Base-by-base conservation (phyloP, 2,797 vertebrate species). In the Phalloptychus januarius region DNA sequence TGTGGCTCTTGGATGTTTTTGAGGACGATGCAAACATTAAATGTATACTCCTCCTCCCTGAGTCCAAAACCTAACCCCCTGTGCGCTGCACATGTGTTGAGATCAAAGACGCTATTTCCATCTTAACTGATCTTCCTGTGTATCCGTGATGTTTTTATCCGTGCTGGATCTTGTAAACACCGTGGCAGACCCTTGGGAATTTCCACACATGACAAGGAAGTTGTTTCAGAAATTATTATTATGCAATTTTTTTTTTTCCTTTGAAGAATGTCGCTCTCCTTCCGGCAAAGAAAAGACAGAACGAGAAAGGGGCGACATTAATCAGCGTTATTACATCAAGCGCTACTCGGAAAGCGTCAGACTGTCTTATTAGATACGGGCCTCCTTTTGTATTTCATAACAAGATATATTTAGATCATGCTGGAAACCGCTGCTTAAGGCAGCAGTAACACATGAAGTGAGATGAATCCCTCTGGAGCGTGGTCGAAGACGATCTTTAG, bases 321-420 rank as follows among this genome's bases (percentile, higher is more conserved):
- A 78, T 89, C 78, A 81, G 76, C 79, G 79, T 84, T 86, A 77
- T 88, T 82, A 80, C 86, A 91, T 92, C 84, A 85, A 90, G 88
- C 79, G 8, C 58, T 72, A 80, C 80, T 88, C 80, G 86, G 82
- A 89, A 83, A 87, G 84, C 86, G 20, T 91, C 87, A 85, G 79
- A 90, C 75, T 79, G 83, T 85, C 92, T 93, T 89, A 93, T 95
- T 94, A 94, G 89, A 94, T 92, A 87, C 87, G 90, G 86, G 89
- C 87, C 77, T 89, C 85, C 88, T 89, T 91, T 92, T 90, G 89
- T 88, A 91, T 92, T 94, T 93, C 86, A 90, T 92, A 93, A 90
- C 86, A 92, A 92, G 94, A 84, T 95, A 94, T 93, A 89, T 94
- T 94, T 95, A 95, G 92, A 88, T 82, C 83, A 50, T 50, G 78